Evolutionary conservation across 2,888 invertebrate genomes (phyloP).

Genomic region (Hoplodrina blanda): DNA sequence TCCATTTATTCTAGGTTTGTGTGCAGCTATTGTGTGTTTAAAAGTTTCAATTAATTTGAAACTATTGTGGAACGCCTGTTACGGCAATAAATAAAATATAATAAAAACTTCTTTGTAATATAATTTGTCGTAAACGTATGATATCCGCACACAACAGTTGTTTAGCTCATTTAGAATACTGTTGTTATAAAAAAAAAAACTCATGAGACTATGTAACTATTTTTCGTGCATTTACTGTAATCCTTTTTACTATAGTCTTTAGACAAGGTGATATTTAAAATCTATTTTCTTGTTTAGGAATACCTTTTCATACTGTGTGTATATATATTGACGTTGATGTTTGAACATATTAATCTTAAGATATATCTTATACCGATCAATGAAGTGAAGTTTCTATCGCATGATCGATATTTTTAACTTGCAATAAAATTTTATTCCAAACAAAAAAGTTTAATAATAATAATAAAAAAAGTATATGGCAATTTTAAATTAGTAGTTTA

Average conservation of each 20-base stretch:
- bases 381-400: slow-evolving; percentile 53
- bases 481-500: slow-evolving; percentile 62
- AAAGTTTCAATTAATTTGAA: slow-evolving; percentile 28
- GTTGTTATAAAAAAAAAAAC: slow-evolving; percentile 80
- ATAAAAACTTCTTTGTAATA: slow-evolving; percentile 35
- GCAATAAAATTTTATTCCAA: slow-evolving; percentile 67
- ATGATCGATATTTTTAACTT: slow-evolving; percentile 64
- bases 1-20: slow-evolving; percentile 74
- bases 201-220: slow-evolving; percentile 88
- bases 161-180: slow-evolving; percentile 79
- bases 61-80: slow-evolving; percentile 6
- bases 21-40: slow-evolving; percentile 75
- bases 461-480: slow-evolving; percentile 60
- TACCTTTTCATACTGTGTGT: slow-evolving; percentile 81
- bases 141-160: slow-evolving; percentile 78
- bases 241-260: slow-evolving; percentile 86
- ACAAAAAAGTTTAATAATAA: slow-evolving; percentile 51
- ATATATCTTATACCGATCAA: slow-evolving; percentile 71
- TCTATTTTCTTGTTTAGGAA: slow-evolving; percentile 83
- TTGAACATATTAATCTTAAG: slow-evolving; percentile 80
- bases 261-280: slow-evolving; percentile 88
- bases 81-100: slow-evolving; percentile 30
- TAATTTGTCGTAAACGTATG: slow-evolving; percentile 37
- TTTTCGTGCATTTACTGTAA: slow-evolving; percentile 91
- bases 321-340: slow-evolving; percentile 83